Conservation (phyloP, 2,797 vertebrate genomes). For the Eulemur coronatus region DNA sequence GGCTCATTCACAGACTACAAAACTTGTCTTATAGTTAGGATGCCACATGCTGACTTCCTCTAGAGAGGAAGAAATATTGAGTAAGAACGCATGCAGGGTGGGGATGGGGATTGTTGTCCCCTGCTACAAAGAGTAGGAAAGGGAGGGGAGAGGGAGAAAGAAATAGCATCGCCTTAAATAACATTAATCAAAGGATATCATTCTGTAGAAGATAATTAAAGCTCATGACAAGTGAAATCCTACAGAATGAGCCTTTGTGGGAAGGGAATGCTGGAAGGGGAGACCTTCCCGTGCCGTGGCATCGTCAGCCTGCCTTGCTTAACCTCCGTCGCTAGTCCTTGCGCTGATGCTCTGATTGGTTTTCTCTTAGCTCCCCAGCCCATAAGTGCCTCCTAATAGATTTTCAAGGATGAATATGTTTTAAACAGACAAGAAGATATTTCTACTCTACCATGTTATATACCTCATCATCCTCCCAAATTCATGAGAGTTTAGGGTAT, state of each 20-base stretch:
- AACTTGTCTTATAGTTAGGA: constrained; percentile 48
- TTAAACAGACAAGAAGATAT: not conserved
- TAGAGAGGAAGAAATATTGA: not conserved
- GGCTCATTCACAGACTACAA: constrained; percentile 61
- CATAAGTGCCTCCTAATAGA: not conserved
- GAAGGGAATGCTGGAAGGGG: constrained; percentile 24
- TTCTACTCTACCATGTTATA: not conserved
- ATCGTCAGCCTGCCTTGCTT: not conserved
- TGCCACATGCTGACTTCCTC: constrained; percentile 40
- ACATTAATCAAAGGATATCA: not conserved
- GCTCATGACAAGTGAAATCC: constrained; percentile 42
- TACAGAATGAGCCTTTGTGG: constrained; percentile 21
- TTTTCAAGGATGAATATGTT: constrained; percentile 39
- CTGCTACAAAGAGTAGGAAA: not conserved
- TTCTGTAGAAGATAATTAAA: constrained; percentile 44
- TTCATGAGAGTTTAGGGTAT: not conserved
- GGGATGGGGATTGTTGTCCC: not conserved
- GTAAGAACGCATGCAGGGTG: not conserved
- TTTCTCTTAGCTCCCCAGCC: constrained; percentile 1
- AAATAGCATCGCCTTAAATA: not conserved
- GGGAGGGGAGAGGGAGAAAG: not conserved
- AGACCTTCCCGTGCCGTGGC: constrained; percentile 31
- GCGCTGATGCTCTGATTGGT: not conserved
- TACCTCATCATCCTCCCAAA: not conserved
- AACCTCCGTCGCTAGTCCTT: not conserved